Evolutionary conservation across 2,888 invertebrate genomes (phyloP), one percentile per base, ranked within the genome.

Genomic region (Blastobasis lacticolella): DNA sequence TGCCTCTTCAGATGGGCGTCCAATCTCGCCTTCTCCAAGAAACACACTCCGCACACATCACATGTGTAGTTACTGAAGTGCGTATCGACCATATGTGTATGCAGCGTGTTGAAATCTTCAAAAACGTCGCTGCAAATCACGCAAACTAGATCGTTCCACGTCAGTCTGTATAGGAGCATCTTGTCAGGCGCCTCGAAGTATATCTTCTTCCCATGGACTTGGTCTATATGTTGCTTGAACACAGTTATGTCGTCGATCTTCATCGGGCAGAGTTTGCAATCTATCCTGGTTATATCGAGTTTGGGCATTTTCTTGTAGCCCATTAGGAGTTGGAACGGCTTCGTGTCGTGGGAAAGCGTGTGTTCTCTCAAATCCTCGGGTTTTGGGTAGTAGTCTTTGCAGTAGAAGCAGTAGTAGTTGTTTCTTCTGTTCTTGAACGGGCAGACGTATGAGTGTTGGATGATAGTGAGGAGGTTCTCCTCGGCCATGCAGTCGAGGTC

Each of bases 331-430:
- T 85, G 83, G 57, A 88, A 88, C 0, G 85, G 83, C 55, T 86
- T 86, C 0, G 87, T 85, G 54, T 88, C 85, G 9, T 88, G 88
- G 0, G 75, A 70, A 0, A 74, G 59, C 0, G 87, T 88, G 38
- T 88, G 87, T n/a, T 83, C 83, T 36, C 87, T 60, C 4, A 88
- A 54, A 41, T 85, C 84, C 54, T 87, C 85, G 0, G 87, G 86
- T 48, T 87, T 86, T 0, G 86, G 80, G 46, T 80, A 88, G 37
- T 85, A 84, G 41, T 86, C 85, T 43, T 85, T 85, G 54, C 87
- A 88, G 52, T 88, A 88, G 59, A 85, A 88, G 49, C 87, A 88
- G 50, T 86, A 86, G 49, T 86, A 86, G 48, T 86, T 87, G 38
- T 86, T 88, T 4, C 85, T 54, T 52, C 87, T 57, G 54, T 86